Conservation (phyloP, 37 sponge, comb jelly and placozoan genomes). For the Crambe crambe region DNA sequence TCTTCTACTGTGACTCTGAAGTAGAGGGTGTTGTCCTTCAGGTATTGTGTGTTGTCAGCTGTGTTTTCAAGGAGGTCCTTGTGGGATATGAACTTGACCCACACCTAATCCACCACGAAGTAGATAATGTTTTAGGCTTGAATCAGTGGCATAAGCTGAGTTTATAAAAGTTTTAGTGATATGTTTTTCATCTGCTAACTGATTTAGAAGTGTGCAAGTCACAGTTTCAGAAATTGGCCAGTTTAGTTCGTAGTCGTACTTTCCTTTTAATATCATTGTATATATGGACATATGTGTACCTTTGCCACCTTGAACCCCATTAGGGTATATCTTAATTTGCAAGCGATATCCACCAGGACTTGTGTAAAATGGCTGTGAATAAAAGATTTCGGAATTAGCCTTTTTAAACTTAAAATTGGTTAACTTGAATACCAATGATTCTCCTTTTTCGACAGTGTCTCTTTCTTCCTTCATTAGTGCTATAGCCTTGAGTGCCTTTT, state of each 20-base stretch:
- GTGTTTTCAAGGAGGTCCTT: too few relatives aligned
- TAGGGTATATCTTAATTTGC: conserved; percentile 8
- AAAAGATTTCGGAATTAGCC: neutral
- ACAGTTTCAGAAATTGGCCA: neutral
- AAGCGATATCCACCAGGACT: conserved; percentile 25
- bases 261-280: conserved; percentile 20
- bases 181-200: too few relatives aligned
- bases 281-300: conserved; percentile 9
- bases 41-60: too few relatives aligned
- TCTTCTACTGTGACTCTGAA: too few relatives aligned
- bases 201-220: too few relatives aligned
- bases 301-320: neutral
- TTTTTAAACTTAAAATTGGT: neutral
- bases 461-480: too few relatives aligned
- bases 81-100: too few relatives aligned
- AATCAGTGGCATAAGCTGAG: too few relatives aligned
- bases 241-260: conserved; percentile 18
- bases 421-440: neutral
- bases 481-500: too few relatives aligned
- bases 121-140: too few relatives aligned
- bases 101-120: too few relatives aligned
- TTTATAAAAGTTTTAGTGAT: neutral
- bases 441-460: neutral
- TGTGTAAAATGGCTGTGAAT: conserved; percentile 17
- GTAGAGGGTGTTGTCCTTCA: too few relatives aligned